Conservation (phyloP, 2,888 invertebrate genomes). For the Tuta absoluta region DNA sequence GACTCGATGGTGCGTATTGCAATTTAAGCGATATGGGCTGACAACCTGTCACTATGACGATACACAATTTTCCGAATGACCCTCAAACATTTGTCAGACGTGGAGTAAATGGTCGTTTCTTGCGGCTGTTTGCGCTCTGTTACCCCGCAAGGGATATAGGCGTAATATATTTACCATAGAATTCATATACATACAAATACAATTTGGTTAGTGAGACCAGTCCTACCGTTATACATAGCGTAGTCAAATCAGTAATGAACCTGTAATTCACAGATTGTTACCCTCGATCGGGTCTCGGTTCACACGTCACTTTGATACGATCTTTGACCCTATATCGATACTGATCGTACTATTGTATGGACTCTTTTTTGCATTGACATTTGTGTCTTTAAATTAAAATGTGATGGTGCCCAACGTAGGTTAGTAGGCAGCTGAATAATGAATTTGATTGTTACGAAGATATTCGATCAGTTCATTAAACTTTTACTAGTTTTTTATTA, state of each 20-base stretch:
- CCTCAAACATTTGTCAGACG: no score
- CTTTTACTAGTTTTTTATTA: no score
- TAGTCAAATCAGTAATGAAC: slow-evolving; percentile 27
- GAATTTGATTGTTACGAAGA: not conserved
- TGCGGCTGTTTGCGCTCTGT: no score
- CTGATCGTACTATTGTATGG: not conserved
- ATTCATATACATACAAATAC: no score
- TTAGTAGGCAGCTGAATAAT: not conserved
- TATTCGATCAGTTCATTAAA: not conserved
- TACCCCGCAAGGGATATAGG: no score
- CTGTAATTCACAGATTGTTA: slow-evolving; percentile 28
- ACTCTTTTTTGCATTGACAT: not conserved
- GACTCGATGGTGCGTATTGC: no score
- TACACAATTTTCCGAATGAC: no score
- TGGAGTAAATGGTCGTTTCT: no score
- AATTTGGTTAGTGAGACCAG: no score
- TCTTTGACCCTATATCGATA: slow-evolving; percentile 1
- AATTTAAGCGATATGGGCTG: no score
- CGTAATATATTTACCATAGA: no score
- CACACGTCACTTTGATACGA: slow-evolving; percentile 12
- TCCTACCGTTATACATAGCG: slow-evolving; percentile 19
- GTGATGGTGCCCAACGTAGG: not conserved
- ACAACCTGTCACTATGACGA: no score
- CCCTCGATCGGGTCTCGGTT: not conserved
- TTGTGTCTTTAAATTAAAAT: not conserved